These are phyloP conservation scores for Phania funesta DNA, from an alignment of 2,888 invertebrate species.

Conservation along the genomic window DNA sequence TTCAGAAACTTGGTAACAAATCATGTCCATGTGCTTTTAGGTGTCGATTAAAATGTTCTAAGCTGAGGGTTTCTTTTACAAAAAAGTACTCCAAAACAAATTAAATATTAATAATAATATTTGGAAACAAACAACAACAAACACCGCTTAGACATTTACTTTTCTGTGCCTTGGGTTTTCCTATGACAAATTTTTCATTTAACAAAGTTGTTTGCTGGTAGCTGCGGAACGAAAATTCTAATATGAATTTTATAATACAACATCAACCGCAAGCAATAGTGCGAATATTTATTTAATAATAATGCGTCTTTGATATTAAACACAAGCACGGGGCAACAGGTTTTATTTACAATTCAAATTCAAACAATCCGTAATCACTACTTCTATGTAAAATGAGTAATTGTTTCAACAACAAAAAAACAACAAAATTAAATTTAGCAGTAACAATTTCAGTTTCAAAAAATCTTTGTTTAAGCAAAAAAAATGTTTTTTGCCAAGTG, in stretches of 20 bases:
- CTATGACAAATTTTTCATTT: too few species aligned
- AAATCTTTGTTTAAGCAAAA: background rate
- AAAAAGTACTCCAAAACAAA: too few species aligned
- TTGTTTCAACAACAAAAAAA: conserved; percentile 42
- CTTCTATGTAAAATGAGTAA: conserved; percentile 56
- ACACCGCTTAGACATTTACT: too few species aligned
- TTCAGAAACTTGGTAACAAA: too few species aligned
- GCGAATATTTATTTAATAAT: background rate
- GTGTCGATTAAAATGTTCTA: too few species aligned
- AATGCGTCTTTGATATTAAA: conserved; percentile 30
- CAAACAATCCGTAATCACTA: conserved; percentile 20
- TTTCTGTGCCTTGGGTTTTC: too few species aligned
- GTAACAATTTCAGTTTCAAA: conserved; percentile 1
- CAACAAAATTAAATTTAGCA: too few species aligned
- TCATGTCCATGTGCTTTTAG: too few species aligned
- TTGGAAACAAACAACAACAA: too few species aligned
- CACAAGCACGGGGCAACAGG: conserved; percentile 47
- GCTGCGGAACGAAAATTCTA: background rate
- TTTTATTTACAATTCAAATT: conserved; percentile 47
- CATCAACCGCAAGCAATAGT: background rate
- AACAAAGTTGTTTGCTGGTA: background rate
- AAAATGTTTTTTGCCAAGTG: conserved; percentile 26
- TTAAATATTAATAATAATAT: too few species aligned
- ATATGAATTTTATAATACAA: background rate
- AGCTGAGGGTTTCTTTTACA: too few species aligned